A percentile compares a stretch with the other conserved stretches of the same genome.
phyloP scores from a whole-genome alignment of 2,888 invertebrate species.

The Galerucella nymphaeae region DNA sequence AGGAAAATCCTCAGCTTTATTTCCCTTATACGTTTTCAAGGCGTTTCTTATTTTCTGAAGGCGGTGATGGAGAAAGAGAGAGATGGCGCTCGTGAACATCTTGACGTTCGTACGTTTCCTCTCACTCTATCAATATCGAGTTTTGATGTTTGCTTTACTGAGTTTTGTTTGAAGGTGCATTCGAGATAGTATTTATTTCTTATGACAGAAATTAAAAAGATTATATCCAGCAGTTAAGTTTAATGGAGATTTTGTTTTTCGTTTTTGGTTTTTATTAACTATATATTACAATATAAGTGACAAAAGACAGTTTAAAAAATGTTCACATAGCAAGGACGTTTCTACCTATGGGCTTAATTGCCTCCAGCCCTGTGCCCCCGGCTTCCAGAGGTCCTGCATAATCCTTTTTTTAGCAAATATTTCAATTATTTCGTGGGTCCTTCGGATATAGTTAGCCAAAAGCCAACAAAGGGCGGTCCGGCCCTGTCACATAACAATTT shows the following conservation, averaged over 20 bases:
- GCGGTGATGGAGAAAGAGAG: constrained; percentile 43
- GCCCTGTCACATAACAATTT: not conserved
- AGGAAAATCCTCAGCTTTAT: constrained; percentile 62
- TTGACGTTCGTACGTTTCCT: constrained; percentile 13
- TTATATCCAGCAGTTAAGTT: not conserved
- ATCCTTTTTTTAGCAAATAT: too few relatives aligned
- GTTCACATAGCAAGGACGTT: too few relatives aligned
- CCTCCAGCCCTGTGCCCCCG: too few relatives aligned
- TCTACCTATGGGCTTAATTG: too few relatives aligned
- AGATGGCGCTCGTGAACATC: constrained; percentile 18
- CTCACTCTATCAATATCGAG: constrained; percentile 3
- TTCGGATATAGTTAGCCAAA: too few relatives aligned
- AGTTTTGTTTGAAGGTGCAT: not conserved
- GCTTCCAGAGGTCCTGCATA: too few relatives aligned
- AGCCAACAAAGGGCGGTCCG: too few relatives aligned
- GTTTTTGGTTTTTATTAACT: too few relatives aligned
- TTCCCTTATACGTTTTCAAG: constrained; percentile 60
- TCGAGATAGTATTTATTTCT: not conserved
- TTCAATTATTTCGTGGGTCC: too few relatives aligned
- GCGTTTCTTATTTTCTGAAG: constrained; percentile 57
- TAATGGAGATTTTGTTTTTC: not conserved
- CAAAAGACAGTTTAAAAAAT: too few relatives aligned
- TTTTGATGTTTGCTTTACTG: constrained; percentile 7
- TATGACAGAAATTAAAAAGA: not conserved
- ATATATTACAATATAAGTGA: too few relatives aligned